Evolutionary conservation across 2,113 vertebrate genomes (phyloP), one percentile per base, ranked within the genome.

Genomic region (Pterocles burchelli): DNA sequence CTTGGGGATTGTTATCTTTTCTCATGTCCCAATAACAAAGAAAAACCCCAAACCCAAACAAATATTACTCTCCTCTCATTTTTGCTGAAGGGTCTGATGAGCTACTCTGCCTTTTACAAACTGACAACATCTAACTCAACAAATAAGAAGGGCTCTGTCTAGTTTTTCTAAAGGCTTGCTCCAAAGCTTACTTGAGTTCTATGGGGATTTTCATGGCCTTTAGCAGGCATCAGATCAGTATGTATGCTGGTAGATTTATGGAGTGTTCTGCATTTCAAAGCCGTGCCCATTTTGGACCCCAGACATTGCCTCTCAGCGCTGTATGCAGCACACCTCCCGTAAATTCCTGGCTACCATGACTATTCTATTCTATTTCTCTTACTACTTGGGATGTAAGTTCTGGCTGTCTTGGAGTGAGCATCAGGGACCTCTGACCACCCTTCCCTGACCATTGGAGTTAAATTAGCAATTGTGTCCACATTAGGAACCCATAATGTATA

Each of bases 1-100:
- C 55, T 72, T 41, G 1, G 1, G 1, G 4, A 22, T 10, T 68
- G 13, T 38, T 10, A 65, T 51, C 4, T 66, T 85, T 90, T 45
- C n/a, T 54, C 26, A 41, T 12, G 16, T 11, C 20, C 15, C 4
- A 33, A 33, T 41, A 41, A 57, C 22, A 10, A 54, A n/a, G 6
- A 11, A 10, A 46, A 4, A 21, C 7, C 0, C 2, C 16, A 29
- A 57, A 3, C 31, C 9, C 9, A 24, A 82, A n/a, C 2, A 38
- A 49, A 14, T 59, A 43, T 28, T 41, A 61, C 1, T 18, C 24
- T 57, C 11, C 21, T 75, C 29, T 67, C 0, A 52, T 57, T 82
- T 85, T 85, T 66, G 10, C 31, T 38, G 11, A 52, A 46, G 16
- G 1, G 1, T 51, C 13, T 75, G 18, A n/a, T 75, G 24, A 33